Conservation (phyloP, 1,140 invertebrate species). For the Chironomus striatipennis region DNA sequence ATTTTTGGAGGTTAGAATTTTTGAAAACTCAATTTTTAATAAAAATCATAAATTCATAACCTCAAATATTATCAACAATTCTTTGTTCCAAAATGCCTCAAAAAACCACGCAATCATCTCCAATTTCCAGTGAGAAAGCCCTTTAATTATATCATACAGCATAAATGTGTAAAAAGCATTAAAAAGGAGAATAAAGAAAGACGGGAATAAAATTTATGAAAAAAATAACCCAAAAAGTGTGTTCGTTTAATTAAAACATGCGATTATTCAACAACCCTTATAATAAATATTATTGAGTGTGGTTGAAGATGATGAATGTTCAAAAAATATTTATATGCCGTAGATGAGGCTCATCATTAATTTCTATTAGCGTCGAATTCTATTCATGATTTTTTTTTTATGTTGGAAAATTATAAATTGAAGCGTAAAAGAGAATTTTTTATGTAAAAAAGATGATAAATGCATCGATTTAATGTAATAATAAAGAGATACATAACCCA, state of each 20-base stretch:
- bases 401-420: neutral
- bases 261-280: constrained; percentile 1
- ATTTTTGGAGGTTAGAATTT: too few relatives aligned
- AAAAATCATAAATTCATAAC: too few relatives aligned
- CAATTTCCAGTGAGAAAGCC: too few relatives aligned
- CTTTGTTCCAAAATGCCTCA: too few relatives aligned
- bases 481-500: neutral
- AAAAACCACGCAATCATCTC: too few relatives aligned
- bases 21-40: too few relatives aligned
- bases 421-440: constrained; percentile 6
- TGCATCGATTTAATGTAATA: neutral
- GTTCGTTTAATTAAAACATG: constrained; percentile 6
- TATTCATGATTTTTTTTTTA: neutral
- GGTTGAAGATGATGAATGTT: neutral
- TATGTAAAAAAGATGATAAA: neutral
- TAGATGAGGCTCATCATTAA: neutral
- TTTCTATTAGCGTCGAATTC: neutral
- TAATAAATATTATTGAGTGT: neutral
- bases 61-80: too few relatives aligned
- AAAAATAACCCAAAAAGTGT: neutral
- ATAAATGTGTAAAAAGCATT: neutral
- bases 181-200: neutral
- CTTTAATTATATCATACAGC: neutral
- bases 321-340: neutral
- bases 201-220: neutral